These are phyloP conservation scores for Alouatta palliata DNA, from an alignment of 2,113 vertebrate species.

Conservation along the genomic window DNA sequence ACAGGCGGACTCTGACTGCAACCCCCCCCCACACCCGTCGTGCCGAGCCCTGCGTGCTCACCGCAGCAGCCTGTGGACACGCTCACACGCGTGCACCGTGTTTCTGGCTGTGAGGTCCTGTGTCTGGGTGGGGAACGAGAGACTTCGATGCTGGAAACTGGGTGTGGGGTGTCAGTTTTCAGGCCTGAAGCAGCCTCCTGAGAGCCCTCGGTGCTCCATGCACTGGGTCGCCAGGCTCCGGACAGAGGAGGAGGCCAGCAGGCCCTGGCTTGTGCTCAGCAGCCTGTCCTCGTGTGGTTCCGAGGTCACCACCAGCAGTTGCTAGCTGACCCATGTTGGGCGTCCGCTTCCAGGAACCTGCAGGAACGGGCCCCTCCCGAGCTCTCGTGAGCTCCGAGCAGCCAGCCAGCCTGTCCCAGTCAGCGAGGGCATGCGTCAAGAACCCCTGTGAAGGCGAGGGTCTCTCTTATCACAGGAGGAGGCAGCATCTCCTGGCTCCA, in stretches of 20 bases:
- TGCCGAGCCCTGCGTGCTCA: accelerated
- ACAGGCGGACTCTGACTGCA: background rate
- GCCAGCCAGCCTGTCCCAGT: background rate
- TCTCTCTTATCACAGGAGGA: accelerated
- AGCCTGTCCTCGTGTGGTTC: background rate
- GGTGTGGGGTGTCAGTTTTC: background rate
- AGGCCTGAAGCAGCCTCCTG: background rate
- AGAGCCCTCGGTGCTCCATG: background rate
- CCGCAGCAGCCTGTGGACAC: background rate
- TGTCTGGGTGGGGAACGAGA: background rate
- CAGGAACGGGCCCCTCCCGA: too few relatives aligned
- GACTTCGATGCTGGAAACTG: accelerated
- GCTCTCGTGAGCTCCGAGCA: background rate
- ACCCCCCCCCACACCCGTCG: accelerated
- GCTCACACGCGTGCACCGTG: accelerated
- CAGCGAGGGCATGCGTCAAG: accelerated
- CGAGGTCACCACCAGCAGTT: background rate
- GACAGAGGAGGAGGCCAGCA: background rate
- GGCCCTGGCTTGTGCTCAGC: accelerated
- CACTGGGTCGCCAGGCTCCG: background rate
- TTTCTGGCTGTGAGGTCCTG: background rate
- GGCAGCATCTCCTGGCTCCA: background rate
- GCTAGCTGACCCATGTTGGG: too few relatives aligned
- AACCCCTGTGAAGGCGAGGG: background rate
- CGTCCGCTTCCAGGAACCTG: too few relatives aligned